Percentiles rank a stretch among this genome's conserved stretches.
phyloP scores from a whole-genome alignment of 2,888 invertebrate species.

The Elgonia sp. region DNA sequence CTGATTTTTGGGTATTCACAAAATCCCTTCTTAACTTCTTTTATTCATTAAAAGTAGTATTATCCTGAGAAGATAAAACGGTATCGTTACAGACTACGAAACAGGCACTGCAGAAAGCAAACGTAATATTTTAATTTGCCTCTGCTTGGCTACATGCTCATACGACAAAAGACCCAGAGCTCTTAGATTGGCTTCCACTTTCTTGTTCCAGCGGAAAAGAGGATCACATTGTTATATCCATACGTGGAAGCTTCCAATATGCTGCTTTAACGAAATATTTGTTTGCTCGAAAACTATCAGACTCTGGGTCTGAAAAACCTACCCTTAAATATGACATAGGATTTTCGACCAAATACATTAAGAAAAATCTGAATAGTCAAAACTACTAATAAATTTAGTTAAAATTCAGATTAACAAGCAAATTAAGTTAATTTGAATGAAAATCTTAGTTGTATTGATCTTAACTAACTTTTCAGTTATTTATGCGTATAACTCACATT shows the following conservation, averaged over 20 bases:
- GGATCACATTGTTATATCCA: constrained; percentile 62
- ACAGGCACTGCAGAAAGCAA: constrained; percentile 12
- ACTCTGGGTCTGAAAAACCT: background rate
- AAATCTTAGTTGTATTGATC: no score
- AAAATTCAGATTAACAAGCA: no score
- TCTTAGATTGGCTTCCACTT: constrained; percentile 62
- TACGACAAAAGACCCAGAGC: constrained; percentile 38
- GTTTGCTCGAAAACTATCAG: constrained; percentile 43
- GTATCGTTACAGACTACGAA: background rate
- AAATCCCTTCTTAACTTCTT: no score
- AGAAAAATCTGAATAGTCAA: no score
- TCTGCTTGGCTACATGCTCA: constrained; percentile 42
- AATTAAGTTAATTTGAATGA: no score
- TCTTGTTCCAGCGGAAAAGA: constrained; percentile 51
- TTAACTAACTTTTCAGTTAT: no score
- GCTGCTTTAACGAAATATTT: constrained; percentile 59
- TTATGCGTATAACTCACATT: no score
- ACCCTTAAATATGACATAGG: no score
- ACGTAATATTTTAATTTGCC: constrained; percentile 52
- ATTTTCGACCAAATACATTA: no score
- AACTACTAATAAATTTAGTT: no score
- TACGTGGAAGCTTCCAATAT: constrained; percentile 61
- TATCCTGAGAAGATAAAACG: background rate
- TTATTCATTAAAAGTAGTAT: background rate
- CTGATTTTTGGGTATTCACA: no score